Evolutionary conservation across 2,113 vertebrate species (phyloP).

Genomic region (Dasypus novemcinctus): DNA sequence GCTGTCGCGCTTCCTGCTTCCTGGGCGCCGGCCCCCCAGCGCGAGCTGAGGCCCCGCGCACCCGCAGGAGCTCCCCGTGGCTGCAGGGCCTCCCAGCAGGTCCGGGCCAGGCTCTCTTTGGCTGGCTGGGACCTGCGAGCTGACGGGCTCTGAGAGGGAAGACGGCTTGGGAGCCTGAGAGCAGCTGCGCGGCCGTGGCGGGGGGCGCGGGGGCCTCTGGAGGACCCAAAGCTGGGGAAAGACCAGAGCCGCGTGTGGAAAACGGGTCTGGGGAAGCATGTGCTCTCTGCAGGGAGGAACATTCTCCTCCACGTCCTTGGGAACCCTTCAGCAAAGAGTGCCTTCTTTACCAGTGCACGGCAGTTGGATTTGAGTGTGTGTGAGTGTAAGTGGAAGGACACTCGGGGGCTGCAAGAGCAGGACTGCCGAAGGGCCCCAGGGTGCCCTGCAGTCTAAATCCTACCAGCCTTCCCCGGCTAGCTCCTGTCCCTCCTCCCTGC

Average conservation of each 20-base stretch:
- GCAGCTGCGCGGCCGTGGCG: accelerated
- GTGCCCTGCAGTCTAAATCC: neutral
- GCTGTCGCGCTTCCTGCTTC: neutral
- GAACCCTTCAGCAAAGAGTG: neutral
- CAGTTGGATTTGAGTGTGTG: neutral
- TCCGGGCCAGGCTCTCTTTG: neutral
- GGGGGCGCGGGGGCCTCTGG: accelerated
- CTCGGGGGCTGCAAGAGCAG: neutral
- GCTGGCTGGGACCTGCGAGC: neutral
- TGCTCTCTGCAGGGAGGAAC: neutral
- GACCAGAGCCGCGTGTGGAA: neutral
- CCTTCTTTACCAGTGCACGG: neutral
- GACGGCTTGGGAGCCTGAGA: neutral
- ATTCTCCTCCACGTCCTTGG: neutral
- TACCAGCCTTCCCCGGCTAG: neutral
- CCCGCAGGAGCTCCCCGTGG: too few relatives aligned
- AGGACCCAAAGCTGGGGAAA: too few relatives aligned
- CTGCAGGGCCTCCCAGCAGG: accelerated
- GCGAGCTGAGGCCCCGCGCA: too few relatives aligned
- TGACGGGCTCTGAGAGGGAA: neutral
- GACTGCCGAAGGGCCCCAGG: neutral
- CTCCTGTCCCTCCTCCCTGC: too few relatives aligned
- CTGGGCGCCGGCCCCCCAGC: neutral
- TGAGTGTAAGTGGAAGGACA: neutral
- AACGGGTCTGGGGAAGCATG: neutral